These are phyloP conservation scores for Calypte anna DNA, from an alignment of 2,113 vertebrate genomes.

Conservation along the genomic window DNA sequence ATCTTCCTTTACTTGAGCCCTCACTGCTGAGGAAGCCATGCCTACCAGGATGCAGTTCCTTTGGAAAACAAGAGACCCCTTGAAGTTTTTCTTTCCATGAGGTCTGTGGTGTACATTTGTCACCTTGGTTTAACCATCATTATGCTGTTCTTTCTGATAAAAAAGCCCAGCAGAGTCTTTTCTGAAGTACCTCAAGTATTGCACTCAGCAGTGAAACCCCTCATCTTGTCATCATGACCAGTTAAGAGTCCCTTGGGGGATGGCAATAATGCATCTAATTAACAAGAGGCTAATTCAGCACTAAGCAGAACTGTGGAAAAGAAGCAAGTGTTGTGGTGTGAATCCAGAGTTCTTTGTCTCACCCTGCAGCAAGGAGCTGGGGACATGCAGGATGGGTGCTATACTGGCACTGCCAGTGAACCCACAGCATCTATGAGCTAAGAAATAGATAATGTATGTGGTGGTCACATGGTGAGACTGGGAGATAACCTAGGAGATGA, in stretches of 20 bases:
- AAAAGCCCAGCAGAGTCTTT: background rate
- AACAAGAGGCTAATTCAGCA: background rate
- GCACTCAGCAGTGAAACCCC: background rate
- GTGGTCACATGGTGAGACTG: background rate
- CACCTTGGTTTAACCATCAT: background rate
- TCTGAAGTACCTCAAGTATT: background rate
- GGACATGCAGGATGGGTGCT: accelerated
- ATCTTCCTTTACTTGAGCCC: background rate
- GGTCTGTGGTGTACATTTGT: background rate
- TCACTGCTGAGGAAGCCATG: background rate
- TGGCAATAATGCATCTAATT: background rate
- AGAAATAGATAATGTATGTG: background rate
- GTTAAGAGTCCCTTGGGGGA: background rate
- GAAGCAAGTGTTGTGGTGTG: background rate
- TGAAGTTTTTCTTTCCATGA: background rate
- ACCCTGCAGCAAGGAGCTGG: background rate
- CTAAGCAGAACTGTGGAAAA: accelerated
- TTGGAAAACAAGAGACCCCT: background rate
- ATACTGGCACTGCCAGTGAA: accelerated
- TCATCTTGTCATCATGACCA: background rate
- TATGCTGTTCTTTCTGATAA: background rate
- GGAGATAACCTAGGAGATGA: background rate
- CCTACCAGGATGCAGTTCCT: background rate
- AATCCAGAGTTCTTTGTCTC: background rate
- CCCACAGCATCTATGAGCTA: background rate